Evolutionary conservation across 2,888 invertebrate species (phyloP).

Genomic region (Protula sp.): DNA sequence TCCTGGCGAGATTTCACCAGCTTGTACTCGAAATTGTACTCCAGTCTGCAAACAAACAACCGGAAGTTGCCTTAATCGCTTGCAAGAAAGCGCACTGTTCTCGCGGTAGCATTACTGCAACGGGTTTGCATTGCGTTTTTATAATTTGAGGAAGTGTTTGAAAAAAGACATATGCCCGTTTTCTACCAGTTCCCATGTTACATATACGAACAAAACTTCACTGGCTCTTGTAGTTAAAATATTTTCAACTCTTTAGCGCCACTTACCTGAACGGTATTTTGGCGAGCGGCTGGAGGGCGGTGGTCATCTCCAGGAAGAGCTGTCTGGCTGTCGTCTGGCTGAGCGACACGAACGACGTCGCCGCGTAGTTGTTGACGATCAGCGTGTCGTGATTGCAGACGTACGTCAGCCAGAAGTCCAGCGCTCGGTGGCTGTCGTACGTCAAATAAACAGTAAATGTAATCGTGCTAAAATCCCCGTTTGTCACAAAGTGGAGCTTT

Average conservation of each 20-base stretch:
- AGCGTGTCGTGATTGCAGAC: constrained; percentile 77
- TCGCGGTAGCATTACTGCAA: no score
- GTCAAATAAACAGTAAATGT: not conserved
- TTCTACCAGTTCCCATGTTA: no score
- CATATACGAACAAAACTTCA: no score
- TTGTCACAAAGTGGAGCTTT: no score
- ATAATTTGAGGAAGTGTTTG: no score
- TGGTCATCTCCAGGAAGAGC: constrained; percentile 68
- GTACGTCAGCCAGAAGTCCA: constrained; percentile 86
- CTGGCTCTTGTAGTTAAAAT: no score
- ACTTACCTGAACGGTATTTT: constrained; percentile 77
- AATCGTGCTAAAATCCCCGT: no score
- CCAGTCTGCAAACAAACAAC: constrained; percentile 66
- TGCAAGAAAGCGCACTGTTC: no score
- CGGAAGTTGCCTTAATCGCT: no score
- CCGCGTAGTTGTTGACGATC: constrained; percentile 72
- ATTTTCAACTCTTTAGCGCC: no score
- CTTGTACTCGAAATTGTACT: constrained; percentile 43
- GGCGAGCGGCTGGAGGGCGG: constrained; percentile 73
- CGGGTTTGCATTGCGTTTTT: no score
- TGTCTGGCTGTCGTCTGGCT: constrained; percentile 62
- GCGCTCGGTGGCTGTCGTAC: constrained; percentile 66
- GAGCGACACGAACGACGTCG: constrained; percentile 67
- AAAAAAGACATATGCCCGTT: no score
- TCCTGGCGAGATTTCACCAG: not conserved